phyloP scores from a whole-genome alignment of 2,888 invertebrate genomes.

The Creontiades dilutus region DNA sequence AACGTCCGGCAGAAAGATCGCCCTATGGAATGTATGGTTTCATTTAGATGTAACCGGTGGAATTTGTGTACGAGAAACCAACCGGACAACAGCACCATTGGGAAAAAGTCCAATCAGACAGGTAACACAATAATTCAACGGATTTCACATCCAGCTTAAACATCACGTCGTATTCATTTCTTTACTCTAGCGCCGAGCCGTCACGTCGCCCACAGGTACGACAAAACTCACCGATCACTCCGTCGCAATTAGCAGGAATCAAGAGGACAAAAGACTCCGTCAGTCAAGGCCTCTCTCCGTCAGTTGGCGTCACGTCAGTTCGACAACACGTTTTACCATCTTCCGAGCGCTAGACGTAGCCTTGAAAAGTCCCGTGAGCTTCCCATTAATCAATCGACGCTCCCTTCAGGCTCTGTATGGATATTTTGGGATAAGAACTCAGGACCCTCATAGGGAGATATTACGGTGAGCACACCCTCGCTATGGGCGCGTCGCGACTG shows the following conservation, averaged over 20 bases:
- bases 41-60: too few relatives aligned
- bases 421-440: constrained; percentile 48
- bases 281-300: constrained; percentile 12
- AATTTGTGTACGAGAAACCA: too few relatives aligned
- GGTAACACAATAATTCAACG: too few relatives aligned
- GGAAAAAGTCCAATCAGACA: too few relatives aligned
- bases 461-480: constrained; percentile 17
- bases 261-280: constrained; percentile 8
- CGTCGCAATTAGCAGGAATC: constrained; percentile 13
- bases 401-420: constrained; percentile 13
- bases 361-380: neutral
- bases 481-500: neutral
- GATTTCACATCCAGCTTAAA: too few relatives aligned
- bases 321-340: constrained; percentile 3
- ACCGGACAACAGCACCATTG: too few relatives aligned
- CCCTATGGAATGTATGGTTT: too few relatives aligned
- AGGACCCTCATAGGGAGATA: constrained; percentile 42
- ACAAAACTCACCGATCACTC: constrained; percentile 22
- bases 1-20: too few relatives aligned
- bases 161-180: too few relatives aligned
- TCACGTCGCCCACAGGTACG: neutral
- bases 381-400: constrained; percentile 49
- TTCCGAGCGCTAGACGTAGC: constrained; percentile 27
- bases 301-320: constrained; percentile 13
- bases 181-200: too few relatives aligned